Base-by-base conservation (phyloP, 2,113 vertebrate species). In the Dromaius novaehollandiae region DNA sequence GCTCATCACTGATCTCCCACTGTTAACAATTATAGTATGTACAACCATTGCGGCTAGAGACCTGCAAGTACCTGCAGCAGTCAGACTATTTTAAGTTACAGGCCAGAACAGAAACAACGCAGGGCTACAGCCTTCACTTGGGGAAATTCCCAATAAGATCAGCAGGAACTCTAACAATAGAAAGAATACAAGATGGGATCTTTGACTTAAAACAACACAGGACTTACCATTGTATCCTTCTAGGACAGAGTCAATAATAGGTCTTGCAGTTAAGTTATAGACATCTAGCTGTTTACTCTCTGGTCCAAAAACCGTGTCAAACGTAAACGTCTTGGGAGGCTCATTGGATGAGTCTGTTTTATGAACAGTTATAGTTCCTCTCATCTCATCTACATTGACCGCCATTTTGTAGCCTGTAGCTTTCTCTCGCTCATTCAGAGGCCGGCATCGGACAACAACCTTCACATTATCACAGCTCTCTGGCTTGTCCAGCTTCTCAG, bases 271-370 rank as follows among this genome's bases (percentile, higher is more conserved):
- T 96, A 99, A 98, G 83, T 99, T 99, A 96, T 99, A 99, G 66
- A 99, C 99, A 96, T 99, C 99, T 90, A 99, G 98, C 92, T 99
- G 99, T 94, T 99, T 99, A 94, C 99, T 99, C 73, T 99, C 99
- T 26, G 98, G 99, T 60, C 99, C 98, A 97, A 99, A 99, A 89
- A 99, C 99, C 0, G 99, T 99, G 97, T 99, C 99, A 95, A 99
- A 99, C 0, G 99, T 99, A 92, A 99, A 99, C 0, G 99, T 99
- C 97, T 99, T 99, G 1, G 99, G 99, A 38, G 99, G 99, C 80
- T 99, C 99, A 2, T 99, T 99, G 76, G 97, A 98, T 1, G 98
- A 99, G 89, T 99, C 99, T 36, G 98, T 98, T 96, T 99, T 99
- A 74, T 99, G 99, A 2, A 99, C 99, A 2, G 99, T 99, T 64